Conservation (phyloP, 2,888 invertebrate species). For the Drosophila algonquin region DNA sequence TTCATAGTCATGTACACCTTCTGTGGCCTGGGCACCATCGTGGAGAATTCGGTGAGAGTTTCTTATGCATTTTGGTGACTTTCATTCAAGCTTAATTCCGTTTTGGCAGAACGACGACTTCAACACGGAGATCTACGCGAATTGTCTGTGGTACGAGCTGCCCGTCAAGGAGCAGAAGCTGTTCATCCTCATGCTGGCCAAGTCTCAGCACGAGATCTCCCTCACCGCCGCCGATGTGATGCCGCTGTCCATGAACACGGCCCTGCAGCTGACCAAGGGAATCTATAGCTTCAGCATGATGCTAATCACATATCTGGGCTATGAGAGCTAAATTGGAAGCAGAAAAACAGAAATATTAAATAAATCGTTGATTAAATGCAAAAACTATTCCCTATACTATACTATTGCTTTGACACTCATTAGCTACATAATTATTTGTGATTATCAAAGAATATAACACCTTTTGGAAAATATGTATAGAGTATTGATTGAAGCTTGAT, state of each 20-base stretch:
- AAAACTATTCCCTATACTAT: no score
- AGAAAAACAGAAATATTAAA: no score
- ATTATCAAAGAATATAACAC: no score
- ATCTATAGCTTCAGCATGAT: constrained; percentile 64
- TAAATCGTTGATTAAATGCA: no score
- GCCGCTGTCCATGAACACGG: constrained; percentile 59
- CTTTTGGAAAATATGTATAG: not conserved
- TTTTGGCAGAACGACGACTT: constrained; percentile 58
- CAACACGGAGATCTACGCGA: constrained; percentile 50
- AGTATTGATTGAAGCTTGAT: not conserved
- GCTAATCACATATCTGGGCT: constrained; percentile 34
- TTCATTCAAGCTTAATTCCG: not conserved
- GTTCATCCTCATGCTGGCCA: constrained; percentile 60
- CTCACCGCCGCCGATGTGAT: constrained; percentile 57
- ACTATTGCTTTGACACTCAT: no score
- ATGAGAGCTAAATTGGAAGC: not conserved
- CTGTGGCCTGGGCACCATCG: constrained; percentile 71
- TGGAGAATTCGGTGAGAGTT: constrained; percentile 60
- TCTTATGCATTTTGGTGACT: not conserved
- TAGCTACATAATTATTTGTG: no score
- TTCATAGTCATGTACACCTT: constrained; percentile 62
- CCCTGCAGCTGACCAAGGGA: constrained; percentile 59
- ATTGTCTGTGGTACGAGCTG: constrained; percentile 65
- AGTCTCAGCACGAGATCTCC: constrained; percentile 47
- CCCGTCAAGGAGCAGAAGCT: constrained; percentile 53